Evolutionary conservation across 2,797 vertebrate species (phyloP).

Genomic region (Hyperoplus lanceolatus): DNA sequence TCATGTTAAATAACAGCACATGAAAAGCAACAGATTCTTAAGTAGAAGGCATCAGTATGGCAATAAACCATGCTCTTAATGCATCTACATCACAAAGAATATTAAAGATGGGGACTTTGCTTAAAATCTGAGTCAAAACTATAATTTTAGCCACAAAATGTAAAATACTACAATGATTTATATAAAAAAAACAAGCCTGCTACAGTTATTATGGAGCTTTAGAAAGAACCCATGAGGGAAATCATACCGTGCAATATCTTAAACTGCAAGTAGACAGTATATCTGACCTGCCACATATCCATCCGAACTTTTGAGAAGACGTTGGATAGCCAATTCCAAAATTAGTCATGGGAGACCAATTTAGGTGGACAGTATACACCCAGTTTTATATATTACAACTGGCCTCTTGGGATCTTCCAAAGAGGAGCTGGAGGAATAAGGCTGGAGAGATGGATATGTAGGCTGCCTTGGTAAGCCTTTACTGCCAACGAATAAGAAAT

Average conservation of each 20-base stretch:
- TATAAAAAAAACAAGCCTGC: too few relatives aligned
- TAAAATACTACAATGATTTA: too few relatives aligned
- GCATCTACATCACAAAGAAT: background rate
- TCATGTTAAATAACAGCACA: constrained; percentile 1
- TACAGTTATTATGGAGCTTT: background rate
- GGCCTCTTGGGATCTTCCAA: background rate
- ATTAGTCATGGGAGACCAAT: background rate
- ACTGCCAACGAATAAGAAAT: background rate
- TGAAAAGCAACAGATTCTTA: constrained; percentile 1
- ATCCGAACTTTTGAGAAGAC: background rate
- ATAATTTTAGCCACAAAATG: too few relatives aligned
- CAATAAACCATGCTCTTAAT: background rate
- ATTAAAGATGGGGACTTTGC: background rate
- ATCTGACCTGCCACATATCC: background rate
- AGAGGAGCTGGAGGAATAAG: background rate
- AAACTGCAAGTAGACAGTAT: background rate
- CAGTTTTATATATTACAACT: constrained; percentile 1
- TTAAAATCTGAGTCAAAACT: too few relatives aligned
- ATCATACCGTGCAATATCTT: background rate
- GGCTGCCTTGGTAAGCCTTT: too few relatives aligned
- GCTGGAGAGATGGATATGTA: too few relatives aligned
- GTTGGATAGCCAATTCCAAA: background rate
- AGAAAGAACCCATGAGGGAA: background rate
- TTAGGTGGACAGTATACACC: background rate
- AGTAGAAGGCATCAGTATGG: background rate